Evolutionary conservation across 2,888 invertebrate species (phyloP).

Genomic region (Branchipolynoe longqiensis): DNA sequence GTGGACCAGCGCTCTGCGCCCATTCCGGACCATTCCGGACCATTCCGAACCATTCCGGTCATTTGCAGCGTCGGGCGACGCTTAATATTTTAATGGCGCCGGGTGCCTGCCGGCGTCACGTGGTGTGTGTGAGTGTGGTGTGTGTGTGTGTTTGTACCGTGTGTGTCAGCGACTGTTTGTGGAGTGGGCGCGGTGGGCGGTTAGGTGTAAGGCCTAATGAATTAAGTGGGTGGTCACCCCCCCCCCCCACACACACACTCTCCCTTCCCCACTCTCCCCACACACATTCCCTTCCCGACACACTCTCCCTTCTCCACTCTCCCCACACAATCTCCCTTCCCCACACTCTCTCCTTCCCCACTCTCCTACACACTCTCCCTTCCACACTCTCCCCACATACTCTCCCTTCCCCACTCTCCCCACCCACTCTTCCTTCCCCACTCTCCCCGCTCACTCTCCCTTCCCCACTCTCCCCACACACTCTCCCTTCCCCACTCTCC

Average conservation of each 20-base stretch:
- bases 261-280: neutral
- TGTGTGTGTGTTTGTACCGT: neutral
- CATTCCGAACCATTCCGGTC: too few species aligned
- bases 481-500: neutral
- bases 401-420: too few species aligned
- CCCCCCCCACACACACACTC: neutral
- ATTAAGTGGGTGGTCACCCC: slow-evolving; percentile 41
- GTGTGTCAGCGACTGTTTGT: slow-evolving; percentile 32
- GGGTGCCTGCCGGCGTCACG: neutral
- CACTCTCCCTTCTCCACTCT: neutral
- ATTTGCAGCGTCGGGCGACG: neutral
- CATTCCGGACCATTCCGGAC: slow-evolving; percentile 39
- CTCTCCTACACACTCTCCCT: too few species aligned
- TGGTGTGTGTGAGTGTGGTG: neutral
- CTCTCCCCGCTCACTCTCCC: too few species aligned
- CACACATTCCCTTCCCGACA: too few species aligned
- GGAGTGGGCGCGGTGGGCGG: neutral
- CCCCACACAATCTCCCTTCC: neutral
- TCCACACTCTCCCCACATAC: too few species aligned
- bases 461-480: too few species aligned
- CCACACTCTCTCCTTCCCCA: too few species aligned
- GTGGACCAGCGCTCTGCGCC: slow-evolving; percentile 28
- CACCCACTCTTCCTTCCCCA: too few species aligned
- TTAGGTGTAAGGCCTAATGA: slow-evolving; percentile 31
- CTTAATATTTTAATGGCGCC: slow-evolving; percentile 44